Base-by-base conservation (phyloP, 2,113 vertebrate genomes). In the Mormoops blainvillei region DNA sequence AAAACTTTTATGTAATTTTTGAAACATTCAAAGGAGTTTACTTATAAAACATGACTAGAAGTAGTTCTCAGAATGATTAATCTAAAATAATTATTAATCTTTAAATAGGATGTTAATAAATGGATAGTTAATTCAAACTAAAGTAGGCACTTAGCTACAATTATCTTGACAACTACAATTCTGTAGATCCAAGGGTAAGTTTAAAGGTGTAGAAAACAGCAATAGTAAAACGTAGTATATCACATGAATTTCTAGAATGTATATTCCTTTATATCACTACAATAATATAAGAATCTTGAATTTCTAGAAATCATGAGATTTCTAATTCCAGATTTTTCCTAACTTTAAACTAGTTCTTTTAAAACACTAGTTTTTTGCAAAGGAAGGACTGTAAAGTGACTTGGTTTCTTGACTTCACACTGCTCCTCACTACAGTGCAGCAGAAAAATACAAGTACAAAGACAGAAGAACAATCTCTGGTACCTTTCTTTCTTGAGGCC, bases 401-500 rank as follows among this genome's bases (percentile, higher is more conserved):
- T 87, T 14, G 48, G 18, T 52, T 68, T 61, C 67, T 45, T 56
- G 16, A 41, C 20, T 52, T 12, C 28, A 71, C 28, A 22, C 2
- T 36, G 24, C 36, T 68, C 50, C 43, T 82, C 18, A 71, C 56
- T 50, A 74, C 33, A 56, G 33, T 1, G 10, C 19, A 61, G 52
- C 36, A 67, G 65, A 65, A 61, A 65, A 86, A 54, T 13, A 7
- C 22, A 24, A 9, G 80, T 48, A 67, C 58, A 56, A 68, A 54
- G 65, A 50, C 28, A 45, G 56, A 86, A 65, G 80, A 3, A 36
- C 12, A 20, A 81, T 20, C 38, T 85, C 31, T 8, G 61, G 94
- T 92, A 99, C 98, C 98, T 98, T 80, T 99, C 97, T 54, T 92
- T 98, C 85, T 96, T 97, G 87, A 99, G 98, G 82, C 89, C 96